Evolutionary conservation across 1,140 invertebrate species (phyloP).

Genomic region (Drosophila aff.): DNA sequence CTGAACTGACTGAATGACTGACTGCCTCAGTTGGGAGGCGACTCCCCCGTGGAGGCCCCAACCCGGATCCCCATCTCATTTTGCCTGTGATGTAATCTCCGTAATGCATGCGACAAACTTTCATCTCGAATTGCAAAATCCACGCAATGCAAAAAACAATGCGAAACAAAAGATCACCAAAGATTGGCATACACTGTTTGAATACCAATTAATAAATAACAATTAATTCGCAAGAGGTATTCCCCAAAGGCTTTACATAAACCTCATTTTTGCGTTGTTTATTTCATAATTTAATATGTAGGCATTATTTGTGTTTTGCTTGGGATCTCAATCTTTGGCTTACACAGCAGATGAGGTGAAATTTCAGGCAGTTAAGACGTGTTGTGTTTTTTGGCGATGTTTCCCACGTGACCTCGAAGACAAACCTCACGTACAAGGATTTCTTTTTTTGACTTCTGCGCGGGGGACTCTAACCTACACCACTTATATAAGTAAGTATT

Average conservation of each 20-base stretch:
- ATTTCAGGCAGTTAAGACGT: conserved; percentile 49
- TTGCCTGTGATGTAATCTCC: conserved; percentile 68
- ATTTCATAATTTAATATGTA: conserved; percentile 26
- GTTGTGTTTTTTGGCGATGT: conserved; percentile 27
- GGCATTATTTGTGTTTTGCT: conserved; percentile 14
- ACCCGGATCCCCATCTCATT: neutral
- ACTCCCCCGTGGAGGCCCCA: conserved; percentile 10
- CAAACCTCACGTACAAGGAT: conserved; percentile 83
- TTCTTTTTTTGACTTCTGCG: conserved; percentile 58
- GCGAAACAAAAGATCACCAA: conserved; percentile 50
- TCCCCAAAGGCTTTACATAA: conserved; percentile 49
- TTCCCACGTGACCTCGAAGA: conserved; percentile 75
- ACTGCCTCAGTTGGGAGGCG: conserved; percentile 69
- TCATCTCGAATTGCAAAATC: conserved; percentile 77
- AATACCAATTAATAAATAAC: conserved; percentile 77
- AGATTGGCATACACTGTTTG: conserved; percentile 71
- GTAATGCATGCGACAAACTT: conserved; percentile 81
- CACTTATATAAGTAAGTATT: conserved; percentile 63
- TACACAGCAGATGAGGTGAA: conserved; percentile 49
- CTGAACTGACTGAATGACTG: conserved; percentile 82
- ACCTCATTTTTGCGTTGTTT: conserved; percentile 23
- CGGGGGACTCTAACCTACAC: conserved; percentile 35
- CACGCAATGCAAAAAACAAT: conserved; percentile 34
- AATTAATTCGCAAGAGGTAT: conserved; percentile 45
- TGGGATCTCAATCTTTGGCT: conserved; percentile 50